These are phyloP conservation scores for Ethmia dodecea DNA, from an alignment of 2,888 invertebrate genomes.

Conservation along the genomic window DNA sequence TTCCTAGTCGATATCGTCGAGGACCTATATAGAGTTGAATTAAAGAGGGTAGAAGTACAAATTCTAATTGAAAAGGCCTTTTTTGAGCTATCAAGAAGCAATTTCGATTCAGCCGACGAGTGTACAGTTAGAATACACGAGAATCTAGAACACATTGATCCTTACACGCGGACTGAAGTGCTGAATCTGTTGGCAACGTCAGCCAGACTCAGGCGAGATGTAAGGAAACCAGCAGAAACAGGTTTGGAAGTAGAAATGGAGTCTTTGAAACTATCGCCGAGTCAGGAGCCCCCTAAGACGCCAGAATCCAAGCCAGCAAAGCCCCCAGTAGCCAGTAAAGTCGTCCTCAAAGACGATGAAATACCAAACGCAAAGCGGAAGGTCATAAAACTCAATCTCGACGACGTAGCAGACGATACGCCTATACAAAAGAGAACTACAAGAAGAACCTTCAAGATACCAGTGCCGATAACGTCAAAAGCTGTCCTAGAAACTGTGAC, in stretches of 20 bases:
- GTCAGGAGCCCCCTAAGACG: slow-evolving; percentile 30
- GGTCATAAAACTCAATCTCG: slow-evolving; percentile 46
- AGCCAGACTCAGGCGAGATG: slow-evolving; percentile 29
- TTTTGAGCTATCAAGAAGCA: slow-evolving; percentile 38
- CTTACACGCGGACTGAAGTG: slow-evolving; percentile 41
- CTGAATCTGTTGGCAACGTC: slow-evolving; percentile 46
- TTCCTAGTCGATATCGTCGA: slow-evolving; percentile 33
- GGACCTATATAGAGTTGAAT: slow-evolving; percentile 23
- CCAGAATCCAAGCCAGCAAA: slow-evolving; percentile 33
- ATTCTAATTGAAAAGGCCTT: slow-evolving; percentile 44
- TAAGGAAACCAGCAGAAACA: slow-evolving; percentile 19
- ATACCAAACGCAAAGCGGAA: slow-evolving; percentile 42
- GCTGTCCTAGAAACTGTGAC: slow-evolving; percentile 45
- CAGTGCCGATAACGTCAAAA: slow-evolving; percentile 38
- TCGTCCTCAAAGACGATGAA: slow-evolving; percentile 47
- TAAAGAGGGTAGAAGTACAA: slow-evolving; percentile 31
- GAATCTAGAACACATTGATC: slow-evolving; percentile 32
- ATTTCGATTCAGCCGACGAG: slow-evolving; percentile 37
- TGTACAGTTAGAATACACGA: slow-evolving; percentile 45
- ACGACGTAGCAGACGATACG: slow-evolving; percentile 34
- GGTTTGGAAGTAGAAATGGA: slow-evolving; percentile 40
- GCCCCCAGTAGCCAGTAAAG: slow-evolving; percentile 27
- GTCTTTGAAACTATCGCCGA: slow-evolving; percentile 32
- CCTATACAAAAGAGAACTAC: slow-evolving; percentile 20
- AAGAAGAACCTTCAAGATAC: slow-evolving; percentile 47